Conservation (phyloP, 2,797 vertebrate genomes). For the Spinus olivaceus region DNA sequence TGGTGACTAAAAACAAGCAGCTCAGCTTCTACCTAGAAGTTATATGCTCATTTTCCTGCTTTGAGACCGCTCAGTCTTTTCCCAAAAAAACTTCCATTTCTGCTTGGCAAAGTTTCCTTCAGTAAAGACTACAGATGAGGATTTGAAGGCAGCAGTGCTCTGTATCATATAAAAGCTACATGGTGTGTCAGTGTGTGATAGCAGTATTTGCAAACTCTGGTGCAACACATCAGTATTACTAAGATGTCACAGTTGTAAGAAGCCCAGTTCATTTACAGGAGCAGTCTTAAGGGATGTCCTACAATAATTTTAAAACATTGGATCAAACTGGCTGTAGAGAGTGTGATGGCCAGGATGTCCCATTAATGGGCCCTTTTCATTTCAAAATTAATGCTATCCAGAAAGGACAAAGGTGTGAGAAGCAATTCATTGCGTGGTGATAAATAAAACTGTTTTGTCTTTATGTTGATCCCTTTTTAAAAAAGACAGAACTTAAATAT, state of each 20-base stretch:
- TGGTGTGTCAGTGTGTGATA: not conserved
- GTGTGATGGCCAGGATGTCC: not conserved
- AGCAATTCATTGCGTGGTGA: not conserved
- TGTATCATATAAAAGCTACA: not conserved
- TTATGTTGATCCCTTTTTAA: constrained; percentile 40
- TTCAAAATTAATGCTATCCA: not conserved
- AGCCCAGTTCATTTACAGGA: not conserved
- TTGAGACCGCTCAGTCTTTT: not conserved
- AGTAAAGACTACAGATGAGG: not conserved
- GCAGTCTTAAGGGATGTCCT: not conserved
- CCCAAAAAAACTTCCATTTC: not conserved
- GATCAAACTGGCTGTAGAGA: not conserved
- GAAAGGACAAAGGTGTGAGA: not conserved
- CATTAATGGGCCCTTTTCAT: not conserved
- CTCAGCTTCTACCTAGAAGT: not conserved
- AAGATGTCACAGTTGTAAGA: not conserved
- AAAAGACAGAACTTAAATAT: constrained; percentile 33
- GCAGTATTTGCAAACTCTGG: not conserved
- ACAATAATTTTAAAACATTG: not conserved
- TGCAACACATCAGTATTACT: not conserved
- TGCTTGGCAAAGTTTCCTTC: not conserved
- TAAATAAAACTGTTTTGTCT: not conserved
- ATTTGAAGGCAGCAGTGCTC: not conserved
- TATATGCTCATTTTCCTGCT: not conserved
- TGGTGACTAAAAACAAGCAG: not conserved